Base-by-base conservation (phyloP, 2,113 vertebrate genomes). In the Channa maculata region DNA sequence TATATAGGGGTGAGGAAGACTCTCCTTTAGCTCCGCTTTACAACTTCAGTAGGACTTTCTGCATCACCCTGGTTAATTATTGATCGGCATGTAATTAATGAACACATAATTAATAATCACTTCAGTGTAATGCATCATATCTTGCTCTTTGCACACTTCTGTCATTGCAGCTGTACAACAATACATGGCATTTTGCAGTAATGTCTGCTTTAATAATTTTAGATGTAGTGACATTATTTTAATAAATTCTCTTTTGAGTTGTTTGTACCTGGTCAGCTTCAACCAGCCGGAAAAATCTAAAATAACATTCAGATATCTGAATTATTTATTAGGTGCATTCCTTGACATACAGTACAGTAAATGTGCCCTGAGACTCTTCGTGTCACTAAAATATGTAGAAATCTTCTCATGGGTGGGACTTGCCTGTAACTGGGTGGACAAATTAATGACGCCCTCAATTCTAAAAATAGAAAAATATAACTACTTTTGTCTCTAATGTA, bases 271-370 rank as follows among this genome's bases (percentile, higher is more conserved):
- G n/a, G 38, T 5, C 5, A 15, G 12, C 8, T 38, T 13, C 65
- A n/a, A 3, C 3, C 33, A 54, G 39, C 48, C 5, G 5, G 37
- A 34, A 12, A 63, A 12, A 39, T 38, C 45, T 62, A 37, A 43
- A 37, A 63, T 57, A 37, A 62, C 44, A 73, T 62, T 43, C 10
- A 65, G 43, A 59, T n/a, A 48, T 24, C 67, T 63, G 58, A 72
- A 63, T 77, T 9, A 52, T 59, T 13, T 45, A 71, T 33, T 44
- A 64, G 51, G 38, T 76, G 8, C 8, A 38, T 24, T 24, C 51
- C 55, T 67, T 39, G 24, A 24, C 24, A 24, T 24, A 24, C 24
- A 24, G 24, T 24, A 24, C 24, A 24, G 13, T 38, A 8, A 2
- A 1, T 43, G 43, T 48, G 48, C 38, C 66, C 49, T 49, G 48